phyloP scores from a whole-genome alignment of 2,797 vertebrate species.

The Chiloscyllium punctatum region DNA sequence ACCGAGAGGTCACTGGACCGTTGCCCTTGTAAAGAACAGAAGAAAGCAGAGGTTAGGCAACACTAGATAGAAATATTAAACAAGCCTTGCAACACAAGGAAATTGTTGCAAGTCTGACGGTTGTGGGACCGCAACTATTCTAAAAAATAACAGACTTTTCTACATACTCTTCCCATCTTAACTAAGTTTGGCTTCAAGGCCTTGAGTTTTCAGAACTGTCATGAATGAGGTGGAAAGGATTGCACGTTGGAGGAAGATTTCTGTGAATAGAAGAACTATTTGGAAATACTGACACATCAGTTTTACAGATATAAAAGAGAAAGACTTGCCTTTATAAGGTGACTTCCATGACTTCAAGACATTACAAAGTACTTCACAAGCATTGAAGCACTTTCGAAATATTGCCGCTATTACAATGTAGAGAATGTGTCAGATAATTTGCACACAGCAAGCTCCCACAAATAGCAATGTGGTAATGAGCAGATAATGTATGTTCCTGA shows the following conservation, averaged over 20 bases:
- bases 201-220: neutral
- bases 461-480: neutral
- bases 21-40: neutral
- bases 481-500: neutral
- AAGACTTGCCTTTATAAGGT: neutral
- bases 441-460: neutral
- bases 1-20: neutral
- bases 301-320: neutral
- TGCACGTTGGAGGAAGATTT: neutral
- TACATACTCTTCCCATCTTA: slow-evolving; percentile 16
- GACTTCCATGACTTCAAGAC: neutral
- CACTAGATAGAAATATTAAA: neutral
- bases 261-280: neutral
- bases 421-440: neutral
- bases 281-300: neutral
- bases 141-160: slow-evolving; percentile 27
- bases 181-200: neutral
- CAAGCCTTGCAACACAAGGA: slow-evolving; percentile 29
- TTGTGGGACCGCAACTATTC: slow-evolving; percentile 16
- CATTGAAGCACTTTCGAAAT: neutral
- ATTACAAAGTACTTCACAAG: neutral
- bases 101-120: slow-evolving; percentile 28
- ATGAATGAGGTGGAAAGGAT: neutral
- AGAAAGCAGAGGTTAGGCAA: neutral
- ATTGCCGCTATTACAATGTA: neutral